Evolutionary conservation across 2,113 vertebrate genomes (phyloP).

Genomic region (Pseudonaja textilis): DNA sequence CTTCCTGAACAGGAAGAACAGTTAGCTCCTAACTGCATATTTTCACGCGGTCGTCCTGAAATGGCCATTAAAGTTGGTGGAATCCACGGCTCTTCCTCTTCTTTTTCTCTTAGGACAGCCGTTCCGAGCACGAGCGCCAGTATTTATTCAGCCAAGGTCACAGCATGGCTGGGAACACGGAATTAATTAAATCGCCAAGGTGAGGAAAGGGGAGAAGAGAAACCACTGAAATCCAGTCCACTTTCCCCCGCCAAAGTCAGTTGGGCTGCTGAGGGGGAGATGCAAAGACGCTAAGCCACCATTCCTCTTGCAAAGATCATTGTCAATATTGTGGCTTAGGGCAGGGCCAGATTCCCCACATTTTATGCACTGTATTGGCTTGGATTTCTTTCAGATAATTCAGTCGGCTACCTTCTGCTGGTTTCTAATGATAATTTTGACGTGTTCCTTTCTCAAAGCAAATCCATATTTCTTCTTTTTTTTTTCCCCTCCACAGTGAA

Average conservation of each 20-base stretch:
- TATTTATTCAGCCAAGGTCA: slow-evolving; percentile 91
- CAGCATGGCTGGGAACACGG: slow-evolving; percentile 80
- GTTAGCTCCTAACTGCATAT: fast-evolving
- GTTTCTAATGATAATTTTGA: not conserved
- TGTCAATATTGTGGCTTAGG: not conserved
- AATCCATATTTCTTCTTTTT: slow-evolving; percentile 19
- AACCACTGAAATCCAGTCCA: not conserved
- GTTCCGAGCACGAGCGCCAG: slow-evolving; percentile 92
- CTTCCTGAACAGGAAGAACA: no score
- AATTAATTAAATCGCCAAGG: slow-evolving; percentile 93
- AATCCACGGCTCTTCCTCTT: not conserved
- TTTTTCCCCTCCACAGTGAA: slow-evolving; percentile 73
- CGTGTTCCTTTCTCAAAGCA: not conserved
- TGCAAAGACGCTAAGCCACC: not conserved
- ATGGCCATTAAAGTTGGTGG: not conserved
- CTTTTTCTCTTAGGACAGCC: slow-evolving; percentile 77
- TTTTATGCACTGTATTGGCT: not conserved
- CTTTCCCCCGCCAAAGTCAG: not conserved
- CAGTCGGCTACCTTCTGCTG: not conserved
- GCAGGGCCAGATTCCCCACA: not conserved
- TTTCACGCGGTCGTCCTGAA: not conserved
- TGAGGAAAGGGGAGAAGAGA: slow-evolving; percentile 54
- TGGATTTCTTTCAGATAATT: not conserved
- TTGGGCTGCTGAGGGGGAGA: not conserved
- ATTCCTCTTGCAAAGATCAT: not conserved